Conservation (phyloP, 2,113 vertebrate species). For the Xiphorhynchus elegans region DNA sequence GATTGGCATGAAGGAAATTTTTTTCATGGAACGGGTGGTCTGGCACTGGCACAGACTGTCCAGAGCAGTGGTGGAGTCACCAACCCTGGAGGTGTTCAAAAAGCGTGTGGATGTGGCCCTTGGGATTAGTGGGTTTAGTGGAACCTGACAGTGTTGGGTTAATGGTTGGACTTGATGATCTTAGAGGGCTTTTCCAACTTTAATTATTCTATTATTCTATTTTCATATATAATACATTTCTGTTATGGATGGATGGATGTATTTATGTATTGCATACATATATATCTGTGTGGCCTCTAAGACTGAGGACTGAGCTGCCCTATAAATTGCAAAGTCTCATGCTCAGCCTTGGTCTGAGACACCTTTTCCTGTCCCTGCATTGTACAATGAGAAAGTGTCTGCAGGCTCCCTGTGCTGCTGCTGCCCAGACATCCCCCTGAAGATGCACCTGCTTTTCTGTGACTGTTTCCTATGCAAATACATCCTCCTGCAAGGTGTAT, state of each 20-base stretch:
- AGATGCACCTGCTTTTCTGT: background rate
- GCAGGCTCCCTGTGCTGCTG: background rate
- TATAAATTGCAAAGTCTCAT: background rate
- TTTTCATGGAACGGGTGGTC: rapidly evolving
- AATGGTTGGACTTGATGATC: background rate
- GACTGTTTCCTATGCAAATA: background rate
- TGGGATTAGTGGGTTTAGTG: background rate
- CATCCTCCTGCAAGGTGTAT: background rate
- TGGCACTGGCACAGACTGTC: background rate
- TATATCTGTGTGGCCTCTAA: background rate
- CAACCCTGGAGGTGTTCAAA: background rate
- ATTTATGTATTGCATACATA: background rate
- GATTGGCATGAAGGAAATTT: rapidly evolving
- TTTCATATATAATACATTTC: background rate
- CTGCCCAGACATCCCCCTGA: background rate
- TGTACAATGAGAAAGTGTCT: background rate
- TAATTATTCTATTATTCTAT: background rate
- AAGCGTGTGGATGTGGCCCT: background rate
- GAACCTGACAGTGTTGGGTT: background rate
- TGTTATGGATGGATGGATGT: background rate
- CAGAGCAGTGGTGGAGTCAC: rapidly evolving
- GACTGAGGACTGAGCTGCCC: background rate
- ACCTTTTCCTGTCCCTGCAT: background rate
- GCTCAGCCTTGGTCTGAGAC: background rate
- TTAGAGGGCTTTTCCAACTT: background rate